phyloP scores from a whole-genome alignment of 2,888 invertebrate species.

The Rhyacophila evoluta region DNA sequence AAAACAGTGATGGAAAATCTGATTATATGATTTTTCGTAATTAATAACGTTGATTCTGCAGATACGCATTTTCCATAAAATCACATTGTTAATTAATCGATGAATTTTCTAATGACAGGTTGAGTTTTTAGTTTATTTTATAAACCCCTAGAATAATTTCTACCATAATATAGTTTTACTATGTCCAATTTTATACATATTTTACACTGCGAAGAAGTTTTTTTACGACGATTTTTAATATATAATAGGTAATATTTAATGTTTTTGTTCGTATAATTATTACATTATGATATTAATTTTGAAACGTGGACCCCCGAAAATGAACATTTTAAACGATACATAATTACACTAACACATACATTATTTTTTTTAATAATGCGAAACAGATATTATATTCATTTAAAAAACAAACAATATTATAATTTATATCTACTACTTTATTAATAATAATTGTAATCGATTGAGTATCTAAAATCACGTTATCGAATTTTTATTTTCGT shows the following conservation, averaged over 20 bases:
- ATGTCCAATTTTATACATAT: too few species aligned
- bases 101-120: too few species aligned
- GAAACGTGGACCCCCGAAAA: background rate
- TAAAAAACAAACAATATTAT: background rate
- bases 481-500: slow-evolving; percentile 14
- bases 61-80: too few species aligned
- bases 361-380: background rate
- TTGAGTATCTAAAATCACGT: slow-evolving; percentile 12
- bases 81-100: too few species aligned
- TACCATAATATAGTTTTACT: too few species aligned
- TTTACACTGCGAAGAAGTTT: too few species aligned
- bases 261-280: background rate
- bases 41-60: too few species aligned
- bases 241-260: background rate
- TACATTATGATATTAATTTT: background rate
- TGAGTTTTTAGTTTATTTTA: too few species aligned
- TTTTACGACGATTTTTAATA: background rate
- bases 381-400: background rate
- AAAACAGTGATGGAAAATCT: too few species aligned
- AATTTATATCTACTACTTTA: background rate
- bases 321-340: background rate
- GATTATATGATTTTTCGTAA: too few species aligned
- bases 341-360: background rate
- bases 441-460: background rate
- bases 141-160: too few species aligned